Evolutionary conservation across 2,797 vertebrate genomes (phyloP).

Genomic region (Argentina silus): DNA sequence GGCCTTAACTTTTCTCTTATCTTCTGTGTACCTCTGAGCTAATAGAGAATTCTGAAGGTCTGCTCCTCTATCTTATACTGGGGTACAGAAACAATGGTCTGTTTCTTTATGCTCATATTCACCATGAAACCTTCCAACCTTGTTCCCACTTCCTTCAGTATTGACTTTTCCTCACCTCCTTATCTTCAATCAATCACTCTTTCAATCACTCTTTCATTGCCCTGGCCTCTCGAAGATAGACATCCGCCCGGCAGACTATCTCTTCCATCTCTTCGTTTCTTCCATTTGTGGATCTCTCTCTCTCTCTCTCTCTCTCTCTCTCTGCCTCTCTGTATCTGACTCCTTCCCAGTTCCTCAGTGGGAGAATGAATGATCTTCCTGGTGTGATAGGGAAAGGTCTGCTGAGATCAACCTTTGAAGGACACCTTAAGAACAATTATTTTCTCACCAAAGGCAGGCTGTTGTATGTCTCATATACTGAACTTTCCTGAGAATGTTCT

Average conservation of each 20-base stretch:
- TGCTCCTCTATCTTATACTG: background rate
- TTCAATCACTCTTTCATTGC: background rate
- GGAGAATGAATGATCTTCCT: slow-evolving; percentile 8
- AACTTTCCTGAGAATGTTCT: no score
- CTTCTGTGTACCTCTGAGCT: background rate
- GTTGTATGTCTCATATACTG: no score
- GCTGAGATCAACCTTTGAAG: slow-evolving; percentile 28
- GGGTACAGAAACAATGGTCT: slow-evolving; percentile 2
- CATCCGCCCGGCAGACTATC: slow-evolving; percentile 24
- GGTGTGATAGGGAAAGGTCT: background rate
- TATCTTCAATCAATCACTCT: slow-evolving; percentile 40
- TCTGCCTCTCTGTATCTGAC: slow-evolving; percentile 24
- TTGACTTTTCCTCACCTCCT: slow-evolving; percentile 41
- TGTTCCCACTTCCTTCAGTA: slow-evolving; percentile 31
- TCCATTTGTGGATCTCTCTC: slow-evolving; percentile 11
- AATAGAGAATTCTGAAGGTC: background rate
- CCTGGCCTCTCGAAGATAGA: slow-evolving; percentile 27
- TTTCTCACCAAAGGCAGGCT: background rate
- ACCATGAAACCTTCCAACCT: slow-evolving; percentile 22
- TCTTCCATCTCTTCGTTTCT: slow-evolving; percentile 21
- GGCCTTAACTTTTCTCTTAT: background rate
- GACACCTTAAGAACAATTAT: slow-evolving; percentile 36
- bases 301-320: slow-evolving; percentile 32
- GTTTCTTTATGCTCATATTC: slow-evolving; percentile 16
- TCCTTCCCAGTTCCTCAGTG: background rate